Conservation (phyloP, 1,140 invertebrate species). For the Mylabris phalerata region DNA sequence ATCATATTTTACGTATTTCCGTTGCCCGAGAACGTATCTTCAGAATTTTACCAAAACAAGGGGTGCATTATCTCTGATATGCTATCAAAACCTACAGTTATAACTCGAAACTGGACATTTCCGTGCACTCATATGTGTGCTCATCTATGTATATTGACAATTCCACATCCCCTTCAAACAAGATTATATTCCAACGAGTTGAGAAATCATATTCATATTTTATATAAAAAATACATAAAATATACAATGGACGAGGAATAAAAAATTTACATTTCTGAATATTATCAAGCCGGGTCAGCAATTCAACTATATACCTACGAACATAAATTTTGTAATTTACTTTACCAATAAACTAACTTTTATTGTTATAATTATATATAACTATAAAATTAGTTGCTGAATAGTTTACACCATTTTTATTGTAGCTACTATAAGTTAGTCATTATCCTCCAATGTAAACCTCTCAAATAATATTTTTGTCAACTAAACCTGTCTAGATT, state of each 20-base stretch:
- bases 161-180: neutral
- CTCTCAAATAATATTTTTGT: too few species aligned
- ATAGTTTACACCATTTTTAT: constrained; percentile 11
- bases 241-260: neutral
- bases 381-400: constrained; percentile 9
- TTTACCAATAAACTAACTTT: constrained; percentile 12
- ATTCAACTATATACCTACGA: neutral
- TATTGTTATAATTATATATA: constrained; percentile 13
- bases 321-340: constrained; percentile 14
- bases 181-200: neutral
- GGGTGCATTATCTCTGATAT: constrained; percentile 14
- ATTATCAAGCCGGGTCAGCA: neutral
- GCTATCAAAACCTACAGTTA: neutral
- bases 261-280: constrained; percentile 13
- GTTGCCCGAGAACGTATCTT: constrained; percentile 10
- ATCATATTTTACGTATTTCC: constrained; percentile 26
- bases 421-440: neutral
- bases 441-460: too few species aligned
- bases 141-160: neutral
- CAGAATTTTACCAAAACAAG: constrained; percentile 15
- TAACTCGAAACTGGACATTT: neutral
- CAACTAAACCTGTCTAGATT: too few species aligned
- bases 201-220: neutral
- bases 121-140: neutral
- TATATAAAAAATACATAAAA: too few species aligned